Evolutionary conservation across 2,797 vertebrate species (phyloP).

Genomic region (Gallinago stenura): DNA sequence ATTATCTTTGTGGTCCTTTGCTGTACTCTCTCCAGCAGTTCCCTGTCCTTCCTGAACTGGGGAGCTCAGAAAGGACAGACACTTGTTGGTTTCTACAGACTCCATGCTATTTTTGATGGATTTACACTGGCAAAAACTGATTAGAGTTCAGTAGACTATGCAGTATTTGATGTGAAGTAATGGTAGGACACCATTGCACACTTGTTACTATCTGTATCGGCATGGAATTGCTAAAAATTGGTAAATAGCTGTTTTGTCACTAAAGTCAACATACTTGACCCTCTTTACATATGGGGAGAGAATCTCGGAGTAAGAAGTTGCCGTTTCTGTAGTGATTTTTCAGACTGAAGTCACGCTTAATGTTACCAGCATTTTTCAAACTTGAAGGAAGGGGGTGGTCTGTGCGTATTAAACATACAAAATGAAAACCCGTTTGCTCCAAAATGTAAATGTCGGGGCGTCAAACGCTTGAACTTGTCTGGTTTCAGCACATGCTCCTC

Average conservation of each 20-base stretch:
- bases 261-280: not conserved
- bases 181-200: rapidly evolving
- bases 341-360: not conserved
- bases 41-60: no score
- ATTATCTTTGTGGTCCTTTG: no score
- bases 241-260: not conserved
- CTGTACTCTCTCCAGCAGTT: no score
- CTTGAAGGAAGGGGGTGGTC: not conserved
- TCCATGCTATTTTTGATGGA: rapidly evolving
- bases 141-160: not conserved
- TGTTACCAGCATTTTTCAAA: not conserved
- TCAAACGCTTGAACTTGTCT: not conserved
- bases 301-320: not conserved
- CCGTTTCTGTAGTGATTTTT: not conserved
- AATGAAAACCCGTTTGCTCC: not conserved
- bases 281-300: not conserved
- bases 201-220: not conserved
- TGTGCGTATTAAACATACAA: rapidly evolving
- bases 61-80: no score
- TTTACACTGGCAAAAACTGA: not conserved
- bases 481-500: not conserved
- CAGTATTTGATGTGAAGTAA: not conserved
- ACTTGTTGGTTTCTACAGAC: not conserved
- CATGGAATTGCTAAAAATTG: rapidly evolving
- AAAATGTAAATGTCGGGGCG: rapidly evolving